Conservation (phyloP, 2,113 vertebrate genomes). For the Peromyscus polionotus region DNA sequence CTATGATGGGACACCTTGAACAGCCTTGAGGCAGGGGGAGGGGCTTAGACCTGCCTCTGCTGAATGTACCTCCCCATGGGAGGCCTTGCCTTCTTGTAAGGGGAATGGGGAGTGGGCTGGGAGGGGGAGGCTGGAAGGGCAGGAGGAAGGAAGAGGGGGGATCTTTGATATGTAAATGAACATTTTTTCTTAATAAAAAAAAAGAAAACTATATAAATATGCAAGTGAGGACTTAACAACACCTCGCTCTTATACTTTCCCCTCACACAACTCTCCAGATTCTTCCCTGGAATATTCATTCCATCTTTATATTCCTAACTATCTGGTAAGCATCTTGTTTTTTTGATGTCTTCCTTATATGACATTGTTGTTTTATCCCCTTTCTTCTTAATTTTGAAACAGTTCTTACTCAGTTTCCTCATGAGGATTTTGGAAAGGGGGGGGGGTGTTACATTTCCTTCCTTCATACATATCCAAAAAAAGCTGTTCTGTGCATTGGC, state of each 20-base stretch:
- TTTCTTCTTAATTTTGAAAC: conserved; percentile 45
- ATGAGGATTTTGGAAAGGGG: neutral
- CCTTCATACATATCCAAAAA: neutral
- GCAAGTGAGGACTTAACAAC: neutral
- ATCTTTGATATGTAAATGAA: no score
- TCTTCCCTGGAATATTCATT: neutral
- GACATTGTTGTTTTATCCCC: neutral
- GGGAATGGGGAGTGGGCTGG: no score
- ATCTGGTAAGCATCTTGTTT: neutral
- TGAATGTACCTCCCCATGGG: no score
- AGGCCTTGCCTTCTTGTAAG: no score
- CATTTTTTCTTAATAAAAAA: no score
- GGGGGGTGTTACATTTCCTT: conserved; percentile 38
- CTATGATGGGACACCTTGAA: no score
- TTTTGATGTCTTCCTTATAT: neutral
- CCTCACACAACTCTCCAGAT: neutral
- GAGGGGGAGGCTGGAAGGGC: no score
- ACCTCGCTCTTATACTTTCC: neutral
- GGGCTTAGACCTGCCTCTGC: no score
- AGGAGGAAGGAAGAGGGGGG: no score
- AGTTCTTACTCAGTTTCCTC: conserved; percentile 3
- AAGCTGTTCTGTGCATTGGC: conserved; percentile 44
- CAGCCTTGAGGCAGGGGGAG: no score
- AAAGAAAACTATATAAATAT: neutral
- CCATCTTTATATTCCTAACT: neutral